Evolutionary conservation across 2,888 invertebrate genomes (phyloP), one percentile per base, ranked within the genome.

Genomic region (Alviniconcha strummeri): DNA sequence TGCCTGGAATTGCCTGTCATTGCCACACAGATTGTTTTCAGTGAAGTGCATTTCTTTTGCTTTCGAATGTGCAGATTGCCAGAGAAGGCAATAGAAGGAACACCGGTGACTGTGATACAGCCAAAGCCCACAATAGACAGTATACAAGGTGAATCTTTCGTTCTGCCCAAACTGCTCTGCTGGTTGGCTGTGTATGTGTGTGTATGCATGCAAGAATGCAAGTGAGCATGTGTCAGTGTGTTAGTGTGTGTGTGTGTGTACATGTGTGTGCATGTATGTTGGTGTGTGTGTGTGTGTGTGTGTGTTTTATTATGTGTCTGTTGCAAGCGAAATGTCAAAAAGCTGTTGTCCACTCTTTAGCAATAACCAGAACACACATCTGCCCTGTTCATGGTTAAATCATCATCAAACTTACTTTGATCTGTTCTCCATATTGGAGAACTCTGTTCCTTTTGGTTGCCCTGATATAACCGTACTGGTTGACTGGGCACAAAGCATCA

Each of bases 21-120:
- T 36, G 36, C 36, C 36, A 36, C 36, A 36, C 36, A 36, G 36
- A 1, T 36, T 36, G 36, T 36, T 36, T 36, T 36, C 36, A 36
- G 36, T 36, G 36, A 36, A 36, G 36, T 36, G 36, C 36, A 36
- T 36, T 36, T 36, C 36, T 36, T 36, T 36, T 36, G 36, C 36
- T 36, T 36, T 36, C 3, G 36, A 36, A 36, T 36, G 36, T 36
- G 36, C 36, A 36, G 36, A 36, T 36, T 36, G 36, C 78, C 60
- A 64, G 69, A 67, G n/a, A 80, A 80, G 69, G n/a, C 80, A 13
- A 56, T 80, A 3, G 69, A 80, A 19, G 80, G 69, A 13, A 80
- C 80, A 17, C n/a, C 64, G 17, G 75, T 75, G 19, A 74, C 74
- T 64, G 81, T 75, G 13, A 64, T 75, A 17, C 81, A 81, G 4